Evolutionary conservation across 2,888 invertebrate genomes (phyloP), one percentile per base, ranked within the genome.

Genomic region (Encarsia formosa): DNA sequence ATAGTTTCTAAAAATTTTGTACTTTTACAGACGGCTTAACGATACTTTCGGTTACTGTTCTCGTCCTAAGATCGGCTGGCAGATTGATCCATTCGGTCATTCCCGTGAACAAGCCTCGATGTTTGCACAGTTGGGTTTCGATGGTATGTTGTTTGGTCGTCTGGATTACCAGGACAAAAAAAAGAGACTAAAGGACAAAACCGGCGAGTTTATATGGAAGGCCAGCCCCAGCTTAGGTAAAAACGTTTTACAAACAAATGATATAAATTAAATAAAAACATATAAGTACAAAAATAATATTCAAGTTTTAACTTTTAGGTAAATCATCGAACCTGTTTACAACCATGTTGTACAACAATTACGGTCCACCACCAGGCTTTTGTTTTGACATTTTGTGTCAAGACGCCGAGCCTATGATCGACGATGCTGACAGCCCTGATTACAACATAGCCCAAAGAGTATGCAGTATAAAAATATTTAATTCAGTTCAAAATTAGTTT

Each of bases 351-450:
- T 88, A 80, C 70, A 91, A 93, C 63, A 83, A 81, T 1, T 95
- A 95, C 68, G 81, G 82, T 0, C 87, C 93, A 0, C 97, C 97
- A 0, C 78, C 81, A 5, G 95, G 94, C 0, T 97, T 95, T 73
- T 97, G 97, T 66, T 98, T 92, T 71, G 97, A 98, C 69, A 79
- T 87, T 5, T 77, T 90, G 0, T 97, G 97, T 67, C 70, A 73
- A 0, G 91, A 92, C 67, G 4, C 52, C 2, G 86, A 87, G 40
- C 93, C 93, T 0, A 87, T 96, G 11, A 84, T 92, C 59, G 95
- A 95, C 70, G 90, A 93, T 63, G 78, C 80, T 0, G 75, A 79
- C 18, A 86, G 92, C 41, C 84, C 88, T 1, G 87, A 88, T 59
- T 91, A 89, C 69, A 97, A 96, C 70, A 87, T 91, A 0, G 82